Percentiles rank a stretch among this genome's conserved stretches.
phyloP scores from a whole-genome alignment of 2,113 vertebrate genomes.

The Notothenia rossii region DNA sequence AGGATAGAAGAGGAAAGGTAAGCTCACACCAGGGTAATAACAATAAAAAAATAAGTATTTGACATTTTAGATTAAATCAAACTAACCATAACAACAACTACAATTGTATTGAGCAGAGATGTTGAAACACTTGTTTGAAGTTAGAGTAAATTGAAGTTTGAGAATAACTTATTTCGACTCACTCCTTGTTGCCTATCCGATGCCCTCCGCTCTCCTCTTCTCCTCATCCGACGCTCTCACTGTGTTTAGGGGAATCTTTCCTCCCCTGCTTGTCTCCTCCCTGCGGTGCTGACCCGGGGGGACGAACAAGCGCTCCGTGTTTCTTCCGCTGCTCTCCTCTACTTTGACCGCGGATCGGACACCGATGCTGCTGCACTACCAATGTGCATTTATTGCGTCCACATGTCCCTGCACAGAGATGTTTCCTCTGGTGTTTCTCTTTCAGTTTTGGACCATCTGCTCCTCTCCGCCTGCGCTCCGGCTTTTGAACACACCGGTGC shows the following conservation, averaged over 20 bases:
- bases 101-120: background rate
- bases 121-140: background rate
- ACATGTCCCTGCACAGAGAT: slow-evolving; percentile 10
- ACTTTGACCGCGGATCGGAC: slow-evolving; percentile 21
- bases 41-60: no score
- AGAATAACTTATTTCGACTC: slow-evolving; percentile 33
- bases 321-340: slow-evolving; percentile 34
- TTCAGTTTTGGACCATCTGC: slow-evolving; percentile 11
- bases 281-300: slow-evolving; percentile 49
- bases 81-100: no score
- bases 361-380: background rate
- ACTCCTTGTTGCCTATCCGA: slow-evolving; percentile 76
- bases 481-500: slow-evolving; percentile 58
- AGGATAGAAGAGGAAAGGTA: no score
- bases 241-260: slow-evolving; percentile 74
- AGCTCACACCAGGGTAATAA: no score
- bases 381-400: background rate
- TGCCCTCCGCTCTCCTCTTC: slow-evolving; percentile 79
- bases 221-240: slow-evolving; percentile 75
- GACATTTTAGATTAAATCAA: no score
- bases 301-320: slow-evolving; percentile 59
- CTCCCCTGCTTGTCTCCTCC: slow-evolving; percentile 64
- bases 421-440: background rate
- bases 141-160: background rate
- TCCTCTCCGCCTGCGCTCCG: slow-evolving; percentile 22